phyloP scores from a whole-genome alignment of 1,140 invertebrate species.

The Theocolax elegans region DNA sequence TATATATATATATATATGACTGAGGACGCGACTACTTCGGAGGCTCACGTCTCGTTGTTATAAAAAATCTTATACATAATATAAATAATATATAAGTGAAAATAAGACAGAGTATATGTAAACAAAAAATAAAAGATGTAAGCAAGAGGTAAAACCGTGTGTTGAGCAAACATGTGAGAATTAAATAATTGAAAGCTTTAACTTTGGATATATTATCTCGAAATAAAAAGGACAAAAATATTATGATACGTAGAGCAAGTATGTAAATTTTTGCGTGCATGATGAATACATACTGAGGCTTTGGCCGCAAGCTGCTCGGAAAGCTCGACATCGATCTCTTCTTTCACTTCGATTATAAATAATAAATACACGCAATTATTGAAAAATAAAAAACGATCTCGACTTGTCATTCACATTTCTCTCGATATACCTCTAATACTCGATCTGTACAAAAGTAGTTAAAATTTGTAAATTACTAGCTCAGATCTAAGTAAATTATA shows the following conservation, averaged over 20 bases:
- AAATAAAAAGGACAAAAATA: not conserved
- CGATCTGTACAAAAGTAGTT: no score
- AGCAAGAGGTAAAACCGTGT: no score
- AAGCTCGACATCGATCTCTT: not conserved
- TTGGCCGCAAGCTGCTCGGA: slow-evolving; percentile 9
- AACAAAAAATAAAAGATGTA: no score
- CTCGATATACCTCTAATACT: no score
- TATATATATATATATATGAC: no score
- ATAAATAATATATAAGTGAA: slow-evolving; percentile 40
- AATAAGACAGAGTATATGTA: not conserved
- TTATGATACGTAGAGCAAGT: slow-evolving; percentile 14
- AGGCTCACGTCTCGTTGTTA: slow-evolving; percentile 24
- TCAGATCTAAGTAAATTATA: no score
- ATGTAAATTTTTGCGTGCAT: not conserved
- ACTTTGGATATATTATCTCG: not conserved
- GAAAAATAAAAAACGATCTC: no score
- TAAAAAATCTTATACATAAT: slow-evolving; percentile 21
- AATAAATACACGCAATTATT: no score
- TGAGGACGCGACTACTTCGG: slow-evolving; percentile 15
- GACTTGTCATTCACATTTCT: no score
- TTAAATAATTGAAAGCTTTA: not conserved
- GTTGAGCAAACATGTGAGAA: not conserved
- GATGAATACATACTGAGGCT: slow-evolving; percentile 1
- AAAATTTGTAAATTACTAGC: no score
- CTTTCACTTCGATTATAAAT: no score